Conservation (phyloP, 2,113 vertebrate species). For the Chunga burmeisteri region DNA sequence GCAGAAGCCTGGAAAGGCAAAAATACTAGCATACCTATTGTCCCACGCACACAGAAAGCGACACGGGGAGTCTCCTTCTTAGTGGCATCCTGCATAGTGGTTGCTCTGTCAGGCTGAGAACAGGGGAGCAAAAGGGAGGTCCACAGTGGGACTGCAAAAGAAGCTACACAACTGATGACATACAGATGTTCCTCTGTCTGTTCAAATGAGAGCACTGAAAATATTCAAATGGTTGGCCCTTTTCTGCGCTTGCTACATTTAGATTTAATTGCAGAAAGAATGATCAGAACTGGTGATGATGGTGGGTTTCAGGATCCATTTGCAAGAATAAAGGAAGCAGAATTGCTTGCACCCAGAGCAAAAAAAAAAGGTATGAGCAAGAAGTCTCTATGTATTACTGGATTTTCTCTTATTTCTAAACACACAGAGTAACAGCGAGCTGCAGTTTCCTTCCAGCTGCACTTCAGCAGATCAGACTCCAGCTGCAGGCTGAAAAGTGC, state of each 20-base stretch:
- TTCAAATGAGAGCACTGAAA: neutral
- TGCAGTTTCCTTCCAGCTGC: neutral
- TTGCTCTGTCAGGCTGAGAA: neutral
- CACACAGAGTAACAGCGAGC: neutral
- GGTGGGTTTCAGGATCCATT: neutral
- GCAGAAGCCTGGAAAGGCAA: neutral
- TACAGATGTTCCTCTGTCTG: neutral
- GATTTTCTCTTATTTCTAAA: neutral
- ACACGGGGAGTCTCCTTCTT: neutral
- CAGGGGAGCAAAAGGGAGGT: neutral
- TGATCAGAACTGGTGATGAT: neutral
- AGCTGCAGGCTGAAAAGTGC: neutral
- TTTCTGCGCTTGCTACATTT: neutral
- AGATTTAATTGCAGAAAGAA: neutral
- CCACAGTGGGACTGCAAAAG: neutral
- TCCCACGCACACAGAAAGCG: fast-evolving
- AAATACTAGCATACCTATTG: neutral
- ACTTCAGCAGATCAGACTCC: neutral
- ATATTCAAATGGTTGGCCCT: neutral
- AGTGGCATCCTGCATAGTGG: fast-evolving
- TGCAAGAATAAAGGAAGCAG: neutral
- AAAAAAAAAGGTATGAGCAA: neutral
- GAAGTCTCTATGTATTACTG: neutral
- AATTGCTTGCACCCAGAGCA: neutral
- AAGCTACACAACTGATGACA: neutral